phyloP scores from a whole-genome alignment of 2,113 vertebrate species.

The Cyphomyrus plagiostoma region DNA sequence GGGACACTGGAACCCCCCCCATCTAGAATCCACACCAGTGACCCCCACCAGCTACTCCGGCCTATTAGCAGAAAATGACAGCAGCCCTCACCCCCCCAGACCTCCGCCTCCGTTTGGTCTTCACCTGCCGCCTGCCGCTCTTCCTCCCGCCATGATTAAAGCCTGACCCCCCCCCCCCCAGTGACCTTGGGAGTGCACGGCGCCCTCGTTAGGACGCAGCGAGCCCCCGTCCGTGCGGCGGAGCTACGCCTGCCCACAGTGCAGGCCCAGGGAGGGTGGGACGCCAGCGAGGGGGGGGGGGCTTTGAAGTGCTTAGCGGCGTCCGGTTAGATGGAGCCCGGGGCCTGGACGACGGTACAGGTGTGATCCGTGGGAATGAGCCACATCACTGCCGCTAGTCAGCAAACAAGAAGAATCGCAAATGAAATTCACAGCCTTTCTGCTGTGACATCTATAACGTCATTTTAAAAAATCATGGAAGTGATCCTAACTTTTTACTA shows the following conservation, averaged over 20 bases:
- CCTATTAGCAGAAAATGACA: conserved; percentile 4
- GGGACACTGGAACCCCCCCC: neutral
- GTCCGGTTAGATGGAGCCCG: neutral
- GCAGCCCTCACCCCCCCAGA: neutral
- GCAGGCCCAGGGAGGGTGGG: neutral
- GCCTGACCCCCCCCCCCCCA: neutral
- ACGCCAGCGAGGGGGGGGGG: no score
- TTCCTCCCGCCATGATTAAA: neutral
- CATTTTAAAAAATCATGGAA: neutral
- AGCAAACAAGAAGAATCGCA: neutral
- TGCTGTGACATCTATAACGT: no score
- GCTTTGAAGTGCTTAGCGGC: neutral
- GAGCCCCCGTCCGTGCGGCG: neutral
- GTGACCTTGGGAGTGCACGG: neutral
- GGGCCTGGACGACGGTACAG: neutral
- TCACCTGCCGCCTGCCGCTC: neutral
- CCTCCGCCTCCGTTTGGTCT: neutral
- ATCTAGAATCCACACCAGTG: neutral
- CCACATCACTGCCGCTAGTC: neutral
- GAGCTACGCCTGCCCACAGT: neutral
- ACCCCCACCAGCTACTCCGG: neutral
- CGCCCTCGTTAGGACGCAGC: neutral
- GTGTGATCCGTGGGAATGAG: neutral
- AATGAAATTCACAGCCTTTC: neutral
- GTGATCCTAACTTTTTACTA: neutral